Evolutionary conservation across 1,140 invertebrate species (phyloP), one percentile per base, ranked within the genome.

Genomic region (Euura saliciscinereae): DNA sequence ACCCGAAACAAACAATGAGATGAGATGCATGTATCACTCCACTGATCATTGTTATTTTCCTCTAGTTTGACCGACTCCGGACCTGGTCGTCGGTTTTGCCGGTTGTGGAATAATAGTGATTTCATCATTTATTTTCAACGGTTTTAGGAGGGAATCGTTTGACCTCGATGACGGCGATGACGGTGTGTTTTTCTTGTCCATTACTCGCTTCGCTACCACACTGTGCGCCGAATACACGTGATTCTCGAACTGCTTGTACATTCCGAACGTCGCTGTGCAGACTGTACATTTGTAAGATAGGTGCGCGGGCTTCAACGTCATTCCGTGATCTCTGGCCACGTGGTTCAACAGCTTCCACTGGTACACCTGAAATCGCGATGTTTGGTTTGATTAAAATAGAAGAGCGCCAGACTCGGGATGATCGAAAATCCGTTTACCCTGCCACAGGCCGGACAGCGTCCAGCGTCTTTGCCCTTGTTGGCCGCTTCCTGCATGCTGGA

Each of bases 401-500:
- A 64, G 13, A 64, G 8, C 59, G 59, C 59, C 59, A 64, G 59
- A 10, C 13, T 64, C 13, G 13, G 13, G 8, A 64, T 28, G 8
- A 64, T 10, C 13, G 8, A 28, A 28, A 1, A 28, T 68, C 71
- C 51, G 88, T 91, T 88, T 87, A 96, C 94, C 86, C 94, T 92
- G 83, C 95, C 95, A 90, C 96, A 98, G 66, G 97, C 93, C 66
- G 96, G 96, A 90, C 97, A 98, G 74, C 97, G 90, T 65, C 97
- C 97, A 66, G 95, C 94, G 88, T 98, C 97, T 86, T 96, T 97
- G 76, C 96, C 96, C 84, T 95, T 97, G 82, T 98, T 97, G 66
- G 97, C 96, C 65, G 96, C 96, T 82, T 97, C 96, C 84, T 98
- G 95, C 95, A 98, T 97, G 80, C 96, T 97, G 68, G 95, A 97